Conservation (phyloP, 2,797 vertebrate species). For the Pipistrellus kuhlii region DNA sequence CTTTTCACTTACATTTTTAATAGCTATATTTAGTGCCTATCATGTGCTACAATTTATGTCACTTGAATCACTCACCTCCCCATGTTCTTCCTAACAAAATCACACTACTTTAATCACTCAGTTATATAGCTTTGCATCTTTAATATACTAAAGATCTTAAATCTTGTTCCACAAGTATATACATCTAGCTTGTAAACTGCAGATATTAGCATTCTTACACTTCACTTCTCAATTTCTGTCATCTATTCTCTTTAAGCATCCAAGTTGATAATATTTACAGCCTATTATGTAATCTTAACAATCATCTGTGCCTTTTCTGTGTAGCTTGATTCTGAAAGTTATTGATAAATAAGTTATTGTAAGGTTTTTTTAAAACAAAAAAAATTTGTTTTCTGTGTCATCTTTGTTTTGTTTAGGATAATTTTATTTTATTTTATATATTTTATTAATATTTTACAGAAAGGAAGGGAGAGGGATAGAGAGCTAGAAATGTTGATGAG, state of each 20-base stretch:
- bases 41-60: background rate
- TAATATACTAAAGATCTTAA: background rate
- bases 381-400: background rate
- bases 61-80: background rate
- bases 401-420: background rate
- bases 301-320: background rate
- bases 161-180: background rate
- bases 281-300: background rate
- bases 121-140: background rate
- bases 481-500: too few relatives aligned
- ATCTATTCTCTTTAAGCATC: background rate
- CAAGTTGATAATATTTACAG: background rate
- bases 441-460: too few relatives aligned
- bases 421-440: background rate
- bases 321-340: background rate
- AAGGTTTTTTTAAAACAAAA: background rate
- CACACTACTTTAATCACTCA: background rate
- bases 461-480: too few relatives aligned
- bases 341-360: background rate
- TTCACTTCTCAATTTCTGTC: background rate
- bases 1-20: background rate
- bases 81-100: background rate
- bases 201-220: background rate
- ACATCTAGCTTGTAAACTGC: background rate
- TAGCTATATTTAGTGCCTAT: background rate